Conservation (phyloP, 2,113 vertebrate species). For the Seriola aureovittata region DNA sequence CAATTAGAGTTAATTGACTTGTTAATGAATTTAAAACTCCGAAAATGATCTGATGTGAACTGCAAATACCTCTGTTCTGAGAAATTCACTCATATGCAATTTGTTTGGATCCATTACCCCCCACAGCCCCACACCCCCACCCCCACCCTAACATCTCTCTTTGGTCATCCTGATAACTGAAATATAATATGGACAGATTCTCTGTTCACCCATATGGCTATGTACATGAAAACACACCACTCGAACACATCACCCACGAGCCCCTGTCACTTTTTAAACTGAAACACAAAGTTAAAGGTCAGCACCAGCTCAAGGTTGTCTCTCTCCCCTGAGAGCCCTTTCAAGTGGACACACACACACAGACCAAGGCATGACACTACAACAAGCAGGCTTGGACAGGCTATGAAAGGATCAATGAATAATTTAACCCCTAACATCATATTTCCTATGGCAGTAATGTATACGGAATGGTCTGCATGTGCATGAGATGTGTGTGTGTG, state of each 20-base stretch:
- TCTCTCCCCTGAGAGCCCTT: slow-evolving; percentile 61
- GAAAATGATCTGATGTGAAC: slow-evolving; percentile 3
- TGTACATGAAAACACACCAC: slow-evolving; percentile 42
- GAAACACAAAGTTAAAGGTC: slow-evolving; percentile 74
- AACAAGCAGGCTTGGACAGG: slow-evolving; percentile 59
- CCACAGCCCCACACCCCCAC: neutral
- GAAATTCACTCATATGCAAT: slow-evolving; percentile 3
- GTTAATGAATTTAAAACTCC: slow-evolving; percentile 31
- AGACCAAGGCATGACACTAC: slow-evolving; percentile 60
- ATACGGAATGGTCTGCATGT: slow-evolving; percentile 55
- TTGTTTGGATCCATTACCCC: neutral
- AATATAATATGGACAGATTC: slow-evolving; percentile 22
- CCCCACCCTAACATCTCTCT: slow-evolving; percentile 12
- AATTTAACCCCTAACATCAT: slow-evolving; percentile 80
- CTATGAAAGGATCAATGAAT: slow-evolving; percentile 77
- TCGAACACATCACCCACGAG: slow-evolving; percentile 12
- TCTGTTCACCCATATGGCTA: slow-evolving; percentile 54
- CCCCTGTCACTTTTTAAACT: slow-evolving; percentile 61
- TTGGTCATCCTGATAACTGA: slow-evolving; percentile 34
- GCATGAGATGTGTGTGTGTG: slow-evolving; percentile 25
- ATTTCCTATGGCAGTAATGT: slow-evolving; percentile 68
- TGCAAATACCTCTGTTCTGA: neutral
- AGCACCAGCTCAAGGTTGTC: slow-evolving; percentile 74
- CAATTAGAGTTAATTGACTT: slow-evolving; percentile 35
- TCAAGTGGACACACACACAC: slow-evolving; percentile 69